Conservation (phyloP, 2,888 invertebrate genomes). For the Drosophila cracens region DNA sequence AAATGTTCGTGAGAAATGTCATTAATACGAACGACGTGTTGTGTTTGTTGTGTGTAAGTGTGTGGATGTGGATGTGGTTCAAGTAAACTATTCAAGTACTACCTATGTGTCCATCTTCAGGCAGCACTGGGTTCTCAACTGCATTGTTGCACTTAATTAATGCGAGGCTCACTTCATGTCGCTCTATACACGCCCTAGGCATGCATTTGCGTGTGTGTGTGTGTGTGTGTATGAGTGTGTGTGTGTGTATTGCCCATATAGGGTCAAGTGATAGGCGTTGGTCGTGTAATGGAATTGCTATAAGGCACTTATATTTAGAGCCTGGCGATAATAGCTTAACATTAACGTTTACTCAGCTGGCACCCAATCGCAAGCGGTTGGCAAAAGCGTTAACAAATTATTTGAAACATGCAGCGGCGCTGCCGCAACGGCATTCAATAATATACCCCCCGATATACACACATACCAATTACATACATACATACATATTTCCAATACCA, state of each 20-base stretch:
- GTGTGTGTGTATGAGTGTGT: slow-evolving; percentile 17
- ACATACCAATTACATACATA: background rate
- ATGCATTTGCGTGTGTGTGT: slow-evolving; percentile 17
- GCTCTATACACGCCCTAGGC: slow-evolving; percentile 64
- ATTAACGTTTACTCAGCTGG: slow-evolving; percentile 67
- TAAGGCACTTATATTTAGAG: slow-evolving; percentile 55
- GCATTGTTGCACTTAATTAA: slow-evolving; percentile 80
- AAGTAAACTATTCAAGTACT: slow-evolving; percentile 44
- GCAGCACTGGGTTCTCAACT: slow-evolving; percentile 38
- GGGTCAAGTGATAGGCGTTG: slow-evolving; percentile 65
- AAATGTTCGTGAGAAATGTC: slow-evolving; percentile 80
- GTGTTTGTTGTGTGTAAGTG: slow-evolving; percentile 14
- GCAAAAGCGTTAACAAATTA: slow-evolving; percentile 70
- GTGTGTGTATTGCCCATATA: slow-evolving; percentile 49
- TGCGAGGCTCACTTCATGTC: slow-evolving; percentile 64
- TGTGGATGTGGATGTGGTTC: slow-evolving; percentile 44
- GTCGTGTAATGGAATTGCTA: slow-evolving; percentile 65
- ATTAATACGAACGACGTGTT: slow-evolving; percentile 79
- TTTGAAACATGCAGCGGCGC: slow-evolving; percentile 75
- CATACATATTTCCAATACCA: slow-evolving; percentile 16
- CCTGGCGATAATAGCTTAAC: slow-evolving; percentile 62
- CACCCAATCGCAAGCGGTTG: slow-evolving; percentile 63
- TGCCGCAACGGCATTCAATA: slow-evolving; percentile 68
- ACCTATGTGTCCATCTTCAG: slow-evolving; percentile 29
- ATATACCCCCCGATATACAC: slow-evolving; percentile 33